Evolutionary conservation across 1,140 invertebrate species (phyloP).

Genomic region (Paraescarpia echinospica): DNA sequence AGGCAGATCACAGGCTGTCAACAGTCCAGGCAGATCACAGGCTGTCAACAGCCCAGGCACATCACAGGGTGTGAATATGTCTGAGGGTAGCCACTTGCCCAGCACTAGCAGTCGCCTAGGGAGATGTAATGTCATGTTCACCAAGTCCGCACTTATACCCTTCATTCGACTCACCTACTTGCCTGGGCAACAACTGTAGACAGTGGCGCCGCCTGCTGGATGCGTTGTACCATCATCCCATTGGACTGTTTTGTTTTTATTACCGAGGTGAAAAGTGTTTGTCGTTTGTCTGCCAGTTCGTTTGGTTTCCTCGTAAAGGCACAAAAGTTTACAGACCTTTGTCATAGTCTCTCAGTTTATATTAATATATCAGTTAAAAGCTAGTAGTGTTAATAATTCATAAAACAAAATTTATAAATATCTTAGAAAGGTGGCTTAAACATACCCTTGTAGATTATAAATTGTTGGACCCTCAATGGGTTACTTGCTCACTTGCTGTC

Average conservation of each 20-base stretch:
- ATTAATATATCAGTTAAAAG: no score
- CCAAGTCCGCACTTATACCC: neutral
- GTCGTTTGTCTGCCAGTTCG: neutral
- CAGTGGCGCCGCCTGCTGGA: neutral
- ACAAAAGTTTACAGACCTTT: no score
- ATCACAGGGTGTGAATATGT: neutral
- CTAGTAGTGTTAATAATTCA: no score
- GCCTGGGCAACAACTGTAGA: neutral
- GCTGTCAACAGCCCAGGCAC: neutral
- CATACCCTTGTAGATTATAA: no score
- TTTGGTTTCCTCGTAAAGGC: no score
- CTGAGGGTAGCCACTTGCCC: neutral
- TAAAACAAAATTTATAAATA: no score
- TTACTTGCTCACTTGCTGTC: no score
- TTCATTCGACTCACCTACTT: neutral
- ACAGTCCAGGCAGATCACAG: neutral
- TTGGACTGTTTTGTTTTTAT: neutral
- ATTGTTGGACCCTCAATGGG: no score
- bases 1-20: neutral
- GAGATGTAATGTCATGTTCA: neutral
- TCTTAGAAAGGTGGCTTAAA: no score
- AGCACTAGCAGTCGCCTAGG: neutral
- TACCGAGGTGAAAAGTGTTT: neutral
- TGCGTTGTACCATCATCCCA: neutral
- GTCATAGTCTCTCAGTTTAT: no score